phyloP scores from a whole-genome alignment of 2,113 vertebrate species.

The Naja naja region DNA sequence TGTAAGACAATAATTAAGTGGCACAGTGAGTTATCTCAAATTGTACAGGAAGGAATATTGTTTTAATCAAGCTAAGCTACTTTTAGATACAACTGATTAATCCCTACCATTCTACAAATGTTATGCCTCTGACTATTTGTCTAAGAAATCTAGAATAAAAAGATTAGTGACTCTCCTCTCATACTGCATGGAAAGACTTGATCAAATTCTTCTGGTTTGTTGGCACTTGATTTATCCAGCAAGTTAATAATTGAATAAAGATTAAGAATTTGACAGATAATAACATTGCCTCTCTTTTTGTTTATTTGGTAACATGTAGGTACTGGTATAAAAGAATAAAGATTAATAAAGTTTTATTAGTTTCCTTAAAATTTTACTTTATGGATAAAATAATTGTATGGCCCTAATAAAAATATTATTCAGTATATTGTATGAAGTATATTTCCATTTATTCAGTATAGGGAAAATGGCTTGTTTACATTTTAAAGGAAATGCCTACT shows the following conservation, averaged over 20 bases:
- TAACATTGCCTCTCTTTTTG: background rate
- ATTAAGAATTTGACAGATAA: background rate
- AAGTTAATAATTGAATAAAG: conserved; percentile 27
- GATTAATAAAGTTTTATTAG: background rate
- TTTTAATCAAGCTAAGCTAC: background rate
- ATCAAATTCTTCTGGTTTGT: background rate
- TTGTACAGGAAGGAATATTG: background rate
- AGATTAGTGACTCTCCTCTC: background rate
- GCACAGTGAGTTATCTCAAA: background rate
- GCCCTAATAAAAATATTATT: background rate
- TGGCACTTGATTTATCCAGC: background rate
- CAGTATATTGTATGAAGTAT: background rate
- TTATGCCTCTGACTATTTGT: background rate
- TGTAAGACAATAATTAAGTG: background rate
- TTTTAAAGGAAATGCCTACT: background rate
- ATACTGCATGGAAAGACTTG: background rate
- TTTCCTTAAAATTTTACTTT: background rate
- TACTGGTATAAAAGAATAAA: background rate
- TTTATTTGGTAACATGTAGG: background rate
- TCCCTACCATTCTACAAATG: background rate
- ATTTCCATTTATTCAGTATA: background rate
- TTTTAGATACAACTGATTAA: background rate
- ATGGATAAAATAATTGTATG: background rate
- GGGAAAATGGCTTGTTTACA: background rate
- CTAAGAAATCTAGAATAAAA: background rate